Percentiles rank a stretch among this genome's conserved stretches.
Conservation (phyloP, 2,797 vertebrate genomes). For the Chromis chromis region DNA sequence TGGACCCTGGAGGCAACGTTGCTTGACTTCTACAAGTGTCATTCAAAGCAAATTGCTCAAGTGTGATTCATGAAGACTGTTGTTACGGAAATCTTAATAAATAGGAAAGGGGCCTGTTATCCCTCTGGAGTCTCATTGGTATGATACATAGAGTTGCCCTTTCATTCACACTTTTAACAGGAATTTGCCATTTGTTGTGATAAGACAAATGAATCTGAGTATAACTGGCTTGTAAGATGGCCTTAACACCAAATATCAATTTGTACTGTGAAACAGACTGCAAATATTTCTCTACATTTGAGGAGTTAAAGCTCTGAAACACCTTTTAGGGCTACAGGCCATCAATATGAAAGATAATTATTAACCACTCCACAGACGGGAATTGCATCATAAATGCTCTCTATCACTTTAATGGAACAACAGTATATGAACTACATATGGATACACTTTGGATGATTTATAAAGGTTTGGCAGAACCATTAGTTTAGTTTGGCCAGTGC, state of each 20-base stretch:
- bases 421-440: conserved; percentile 64
- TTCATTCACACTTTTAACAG: neutral
- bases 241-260: conserved; percentile 8
- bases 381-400: conserved; percentile 63
- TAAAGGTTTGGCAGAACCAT: conserved; percentile 61
- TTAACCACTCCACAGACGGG: conserved; percentile 47
- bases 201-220: conserved; percentile 20
- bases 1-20: neutral
- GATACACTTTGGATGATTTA: conserved; percentile 70
- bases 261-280: conserved; percentile 8
- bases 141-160: neutral
- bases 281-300: conserved; percentile 22
- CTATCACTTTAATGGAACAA: conserved; percentile 55
- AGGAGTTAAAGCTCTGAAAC: conserved; percentile 27
- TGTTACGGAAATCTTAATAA: conserved; percentile 10
- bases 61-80: neutral
- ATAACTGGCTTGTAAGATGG: conserved; percentile 4
- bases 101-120: neutral
- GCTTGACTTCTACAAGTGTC: conserved; percentile 14
- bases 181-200: neutral
- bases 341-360: conserved; percentile 66
- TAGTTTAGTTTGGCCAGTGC: conserved; percentile 63
- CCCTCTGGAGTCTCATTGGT: neutral
- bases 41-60: conserved; percentile 29
- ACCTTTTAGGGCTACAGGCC: conserved; percentile 22